phyloP scores from a whole-genome alignment of 1,140 invertebrate genomes.

The Paraescarpia echinospica region DNA sequence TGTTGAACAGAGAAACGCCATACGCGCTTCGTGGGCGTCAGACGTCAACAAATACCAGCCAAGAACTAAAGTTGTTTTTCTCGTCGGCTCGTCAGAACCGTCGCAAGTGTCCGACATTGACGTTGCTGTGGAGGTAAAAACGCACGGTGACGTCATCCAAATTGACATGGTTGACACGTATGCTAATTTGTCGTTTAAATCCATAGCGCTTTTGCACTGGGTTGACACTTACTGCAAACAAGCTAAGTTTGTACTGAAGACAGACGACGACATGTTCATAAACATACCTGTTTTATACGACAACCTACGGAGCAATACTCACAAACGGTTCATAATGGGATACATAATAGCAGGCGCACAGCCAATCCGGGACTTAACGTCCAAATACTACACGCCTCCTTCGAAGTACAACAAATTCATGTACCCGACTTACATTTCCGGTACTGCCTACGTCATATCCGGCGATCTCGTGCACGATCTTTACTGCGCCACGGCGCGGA shows the following conservation, averaged over 20 bases:
- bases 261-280: constrained; percentile 27
- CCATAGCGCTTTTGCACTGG: constrained; percentile 16
- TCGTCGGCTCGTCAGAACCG: background rate
- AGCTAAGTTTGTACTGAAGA: constrained; percentile 23
- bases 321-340: constrained; percentile 16
- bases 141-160: constrained; percentile 74
- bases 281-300: constrained; percentile 16
- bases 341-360: background rate
- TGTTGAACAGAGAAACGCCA: constrained; percentile 10
- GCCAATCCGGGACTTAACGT: background rate
- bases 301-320: background rate
- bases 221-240: background rate
- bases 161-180: constrained; percentile 54
- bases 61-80: background rate
- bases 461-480: constrained; percentile 33
- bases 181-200: constrained; percentile 14
- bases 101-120: background rate
- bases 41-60: constrained; percentile 10
- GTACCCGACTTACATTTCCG: constrained; percentile 49
- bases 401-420: constrained; percentile 42
- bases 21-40: constrained; percentile 7
- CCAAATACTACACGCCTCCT: constrained; percentile 44
- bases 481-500: constrained; percentile 34
- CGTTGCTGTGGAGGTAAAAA: constrained; percentile 62
- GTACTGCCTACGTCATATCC: constrained; percentile 44